Evolutionary conservation across 2,888 invertebrate species (phyloP).

Genomic region (Iselma pallidipennis): DNA sequence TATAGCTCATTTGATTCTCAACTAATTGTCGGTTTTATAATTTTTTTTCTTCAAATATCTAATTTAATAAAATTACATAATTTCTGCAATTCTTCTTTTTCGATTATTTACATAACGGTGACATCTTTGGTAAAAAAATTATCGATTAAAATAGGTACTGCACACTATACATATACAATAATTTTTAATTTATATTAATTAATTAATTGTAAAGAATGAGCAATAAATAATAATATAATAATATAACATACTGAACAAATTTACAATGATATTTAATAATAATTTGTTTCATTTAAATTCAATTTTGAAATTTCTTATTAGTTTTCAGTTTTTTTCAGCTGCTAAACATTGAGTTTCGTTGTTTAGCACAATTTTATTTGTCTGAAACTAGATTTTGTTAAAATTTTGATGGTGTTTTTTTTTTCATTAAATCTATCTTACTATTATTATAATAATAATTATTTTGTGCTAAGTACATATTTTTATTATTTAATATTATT

Average conservation of each 20-base stretch:
- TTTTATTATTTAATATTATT: slow-evolving; percentile 11
- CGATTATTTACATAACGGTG: slow-evolving; percentile 50
- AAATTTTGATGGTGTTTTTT: slow-evolving; percentile 37
- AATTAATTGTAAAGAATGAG: slow-evolving; percentile 34
- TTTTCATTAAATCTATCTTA: slow-evolving; percentile 33
- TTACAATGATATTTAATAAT: too few relatives aligned
- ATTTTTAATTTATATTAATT: background rate
- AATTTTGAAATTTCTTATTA: too few relatives aligned
- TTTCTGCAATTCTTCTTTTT: slow-evolving; percentile 39
- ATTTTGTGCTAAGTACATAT: slow-evolving; percentile 54
- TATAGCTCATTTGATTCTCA: slow-evolving; percentile 33
- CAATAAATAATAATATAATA: slow-evolving; percentile 48
- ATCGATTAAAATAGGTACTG: slow-evolving; percentile 48
- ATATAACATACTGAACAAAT: slow-evolving; percentile 36
- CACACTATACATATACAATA: slow-evolving; percentile 36
- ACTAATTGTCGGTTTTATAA: slow-evolving; percentile 22
- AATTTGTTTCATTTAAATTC: too few relatives aligned
- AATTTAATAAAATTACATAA: slow-evolving; percentile 43
- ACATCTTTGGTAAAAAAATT: slow-evolving; percentile 53
- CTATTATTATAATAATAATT: slow-evolving; percentile 36
- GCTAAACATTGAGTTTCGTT: slow-evolving; percentile 42
- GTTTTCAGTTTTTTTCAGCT: too few relatives aligned
- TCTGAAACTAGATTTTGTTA: slow-evolving; percentile 8
- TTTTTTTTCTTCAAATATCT: slow-evolving; percentile 22
- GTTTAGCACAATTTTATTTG: slow-evolving; percentile 38